Evolutionary conservation across 92 coral and sea anemone genomes (phyloP), one percentile per base, ranked within the genome.

Genomic region (Siderastrea siderea): DNA sequence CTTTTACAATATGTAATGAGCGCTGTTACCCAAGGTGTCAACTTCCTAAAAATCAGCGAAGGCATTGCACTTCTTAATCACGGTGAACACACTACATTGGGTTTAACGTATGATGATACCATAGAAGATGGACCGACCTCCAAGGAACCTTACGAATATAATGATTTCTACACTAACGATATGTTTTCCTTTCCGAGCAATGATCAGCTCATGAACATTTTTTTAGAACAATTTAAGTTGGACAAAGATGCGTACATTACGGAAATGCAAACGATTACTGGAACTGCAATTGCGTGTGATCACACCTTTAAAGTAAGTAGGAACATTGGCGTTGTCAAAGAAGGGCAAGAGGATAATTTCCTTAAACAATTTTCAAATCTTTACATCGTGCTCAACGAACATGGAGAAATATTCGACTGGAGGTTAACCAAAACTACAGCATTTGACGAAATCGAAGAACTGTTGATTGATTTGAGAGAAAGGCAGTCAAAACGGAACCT

Each of bases 141-240:
- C 38, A 26, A 26, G 38, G 38, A 26, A 26, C 38, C 38, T 26
- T 26, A 26, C 38, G 38, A 26, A 26, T 26, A 26, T 26, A 26
- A 26, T 26, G 38, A 26, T 26, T 26, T 26, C 38, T 26, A 26
- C 38, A 26, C 38, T 26, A 26, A 26, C 38, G 38, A 26, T 26
- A 26, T 26, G 38, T 26, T 26, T 26, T 26, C 38, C 38, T 26
- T 26, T 26, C 95, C 98, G 2, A 83, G 98, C 84, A 94, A 94
- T 71, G 98, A 94, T 81, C 92, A 94, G 61, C 88, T 94, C 16
- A 94, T 94, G 93, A 91, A 94, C 7, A 82, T 92, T 44, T 94
- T 92, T 74, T 80, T 94, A n/a, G 69, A 71, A 64, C 90, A 89
- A 59, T 94, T 92, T 81, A 90, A 94, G 61, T 76, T 75, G 47